A percentile compares a stretch with the other conserved stretches of the same genome.
These are phyloP conservation scores for Reticulitermes speratus DNA, from an alignment of 1,140 invertebrate genomes.

Conservation along the genomic window DNA sequence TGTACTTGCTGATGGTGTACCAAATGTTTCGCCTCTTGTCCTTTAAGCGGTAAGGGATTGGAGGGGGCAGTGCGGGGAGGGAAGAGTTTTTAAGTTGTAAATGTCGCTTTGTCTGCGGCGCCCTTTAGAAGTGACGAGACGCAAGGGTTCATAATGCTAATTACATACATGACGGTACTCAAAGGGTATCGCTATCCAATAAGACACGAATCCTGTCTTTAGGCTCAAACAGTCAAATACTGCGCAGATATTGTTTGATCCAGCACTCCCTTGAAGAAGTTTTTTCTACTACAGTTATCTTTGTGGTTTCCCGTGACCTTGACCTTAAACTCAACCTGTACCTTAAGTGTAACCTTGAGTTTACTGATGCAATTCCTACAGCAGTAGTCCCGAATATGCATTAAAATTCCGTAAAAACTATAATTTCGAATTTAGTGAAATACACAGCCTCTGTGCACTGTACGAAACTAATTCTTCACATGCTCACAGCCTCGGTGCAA, in stretches of 20 bases:
- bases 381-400: too few species aligned
- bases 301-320: too few species aligned
- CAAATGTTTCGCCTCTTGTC: conserved; percentile 8
- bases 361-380: too few species aligned
- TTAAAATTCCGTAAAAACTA: too few species aligned
- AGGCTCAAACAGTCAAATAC: neutral
- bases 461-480: too few species aligned
- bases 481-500: too few species aligned
- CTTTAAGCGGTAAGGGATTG: neutral
- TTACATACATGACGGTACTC: neutral
- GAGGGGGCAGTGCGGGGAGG: neutral
- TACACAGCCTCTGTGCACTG: too few species aligned
- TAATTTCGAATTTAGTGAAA: too few species aligned
- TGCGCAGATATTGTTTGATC: neutral
- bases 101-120: conserved; percentile 22
- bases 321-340: too few species aligned
- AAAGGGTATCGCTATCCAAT: neutral
- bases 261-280: neutral
- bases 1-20: neutral
- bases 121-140: neutral
- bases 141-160: conserved; percentile 1
- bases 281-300: too few species aligned
- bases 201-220: neutral
- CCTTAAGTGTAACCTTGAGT: too few species aligned
- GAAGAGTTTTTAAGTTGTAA: conserved; percentile 19